phyloP scores from a whole-genome alignment of 30 jellyfish, hydroid and myxozoan species.

The Mastigias papua region DNA sequence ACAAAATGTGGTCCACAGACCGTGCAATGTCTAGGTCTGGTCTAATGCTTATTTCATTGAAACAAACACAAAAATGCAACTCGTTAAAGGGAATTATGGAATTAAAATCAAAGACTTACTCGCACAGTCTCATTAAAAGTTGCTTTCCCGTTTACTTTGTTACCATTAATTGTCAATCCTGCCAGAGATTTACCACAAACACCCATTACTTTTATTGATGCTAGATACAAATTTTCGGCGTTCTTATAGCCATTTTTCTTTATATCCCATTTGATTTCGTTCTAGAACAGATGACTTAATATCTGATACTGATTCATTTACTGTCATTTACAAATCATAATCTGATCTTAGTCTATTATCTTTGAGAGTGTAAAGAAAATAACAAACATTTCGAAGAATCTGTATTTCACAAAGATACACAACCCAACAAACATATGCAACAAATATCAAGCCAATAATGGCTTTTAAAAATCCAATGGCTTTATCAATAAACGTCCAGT shows the following conservation, averaged over 20 bases:
- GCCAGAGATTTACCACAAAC: conserved; percentile 50
- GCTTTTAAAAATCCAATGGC: too few relatives aligned
- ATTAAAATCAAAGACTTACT: conserved; percentile 10
- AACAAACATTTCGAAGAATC: too few relatives aligned
- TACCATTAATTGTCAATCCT: conserved; percentile 16
- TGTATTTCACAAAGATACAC: too few relatives aligned
- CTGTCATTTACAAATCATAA: not conserved
- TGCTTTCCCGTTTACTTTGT: conserved; percentile 8
- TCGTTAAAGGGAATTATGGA: not conserved
- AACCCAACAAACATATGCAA: too few relatives aligned
- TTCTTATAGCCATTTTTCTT: conserved; percentile 40
- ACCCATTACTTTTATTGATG: conserved; percentile 51
- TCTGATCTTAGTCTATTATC: too few relatives aligned
- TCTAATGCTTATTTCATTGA: not conserved
- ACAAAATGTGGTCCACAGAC: too few relatives aligned
- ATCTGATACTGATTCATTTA: not conserved
- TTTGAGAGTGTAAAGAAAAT: too few relatives aligned
- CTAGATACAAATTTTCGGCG: conserved; percentile 16
- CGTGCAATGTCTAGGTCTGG: too few relatives aligned
- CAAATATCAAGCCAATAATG: too few relatives aligned
- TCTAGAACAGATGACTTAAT: conserved; percentile 11
- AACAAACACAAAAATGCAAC: not conserved
- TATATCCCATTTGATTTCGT: conserved; percentile 15
- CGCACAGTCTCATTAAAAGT: conserved; percentile 8
- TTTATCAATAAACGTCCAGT: too few relatives aligned